phyloP scores from a whole-genome alignment of 2,797 vertebrate genomes.

The Rhynchotus rufescens region DNA sequence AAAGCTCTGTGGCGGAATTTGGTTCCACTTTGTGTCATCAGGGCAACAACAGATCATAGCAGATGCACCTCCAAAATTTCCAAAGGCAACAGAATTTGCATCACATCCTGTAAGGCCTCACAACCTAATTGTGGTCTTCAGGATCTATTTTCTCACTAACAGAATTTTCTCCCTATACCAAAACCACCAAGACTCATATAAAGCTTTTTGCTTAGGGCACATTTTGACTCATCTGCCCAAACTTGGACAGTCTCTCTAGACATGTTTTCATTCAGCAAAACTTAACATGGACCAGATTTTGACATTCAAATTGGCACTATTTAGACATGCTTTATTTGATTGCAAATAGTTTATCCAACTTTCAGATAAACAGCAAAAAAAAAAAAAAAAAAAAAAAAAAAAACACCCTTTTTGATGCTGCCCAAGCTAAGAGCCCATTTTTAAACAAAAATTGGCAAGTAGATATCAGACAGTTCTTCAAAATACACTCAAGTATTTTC shows the following conservation, averaged over 20 bases:
- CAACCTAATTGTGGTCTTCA: not conserved
- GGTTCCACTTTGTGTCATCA: not conserved
- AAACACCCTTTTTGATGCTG: not conserved
- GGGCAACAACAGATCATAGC: not conserved
- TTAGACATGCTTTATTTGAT: not conserved
- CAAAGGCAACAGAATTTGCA: not conserved
- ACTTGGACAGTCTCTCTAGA: not conserved
- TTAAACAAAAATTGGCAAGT: not conserved
- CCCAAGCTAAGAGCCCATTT: not conserved
- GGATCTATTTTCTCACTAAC: not conserved
- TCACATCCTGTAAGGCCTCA: accelerated
- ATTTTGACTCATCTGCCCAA: not conserved
- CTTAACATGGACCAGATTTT: conserved; percentile 1
- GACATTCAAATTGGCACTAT: not conserved
- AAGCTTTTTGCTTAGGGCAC: not conserved
- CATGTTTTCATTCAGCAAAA: not conserved
- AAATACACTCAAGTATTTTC: not conserved
- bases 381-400: no score
- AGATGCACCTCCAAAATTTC: not conserved
- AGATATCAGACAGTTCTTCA: not conserved
- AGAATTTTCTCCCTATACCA: not conserved
- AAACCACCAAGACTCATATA: not conserved
- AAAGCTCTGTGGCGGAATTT: not conserved
- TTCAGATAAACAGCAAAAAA: not conserved
- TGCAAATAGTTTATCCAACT: not conserved